Base-by-base conservation (phyloP, 1,140 invertebrate genomes). In the Drosophila kikkawai region DNA sequence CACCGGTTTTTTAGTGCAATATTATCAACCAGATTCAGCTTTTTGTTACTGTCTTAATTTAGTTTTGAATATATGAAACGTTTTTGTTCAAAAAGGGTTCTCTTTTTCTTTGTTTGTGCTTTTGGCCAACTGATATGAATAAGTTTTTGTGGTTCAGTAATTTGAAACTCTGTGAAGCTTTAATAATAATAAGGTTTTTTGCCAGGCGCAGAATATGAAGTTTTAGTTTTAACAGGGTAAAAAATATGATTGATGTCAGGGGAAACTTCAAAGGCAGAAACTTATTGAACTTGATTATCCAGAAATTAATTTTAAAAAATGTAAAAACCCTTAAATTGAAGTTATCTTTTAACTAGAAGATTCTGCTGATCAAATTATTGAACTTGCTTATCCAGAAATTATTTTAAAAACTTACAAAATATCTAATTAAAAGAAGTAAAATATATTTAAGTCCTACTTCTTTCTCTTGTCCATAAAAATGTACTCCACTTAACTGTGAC, bases 21-120 rank as follows among this genome's bases (percentile, higher is more conserved):
- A 71, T 42, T 59, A 48, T 73, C 19, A 36, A 22, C n/a, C 29
- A 36, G 29, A 60, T 45, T 29, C 41, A 2, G 7, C 11, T 50
- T 50, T 73, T 73, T 51, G 39, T 57, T 26, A 42, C 37, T 19
- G 3, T 36, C 44, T 71, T 42, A 50, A 59, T 73, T 50, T 50
- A n/a, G 34, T 67, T 44, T 39, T 57, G 13, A 56, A 63, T 56
- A 26, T 39, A 7, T 37, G 8, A 36, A 71, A 29, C 26, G 36
- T 32, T 41, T 36, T 32, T 26, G 8, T 32, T 15, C 0, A 12
- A 34, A 26, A 26, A 3, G 3, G 39, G 17, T 37, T 34, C 32
- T 12, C 22, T 34, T 34, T 41, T 41, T 39, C 26, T 5, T 39
- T n/a, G 3, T 39, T 41, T 15, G 7, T 42, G 19, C 9, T 34